Evolutionary conservation across 2,888 invertebrate species (phyloP), one percentile per base, ranked within the genome.

Genomic region (Priocnemis perturbator): DNA sequence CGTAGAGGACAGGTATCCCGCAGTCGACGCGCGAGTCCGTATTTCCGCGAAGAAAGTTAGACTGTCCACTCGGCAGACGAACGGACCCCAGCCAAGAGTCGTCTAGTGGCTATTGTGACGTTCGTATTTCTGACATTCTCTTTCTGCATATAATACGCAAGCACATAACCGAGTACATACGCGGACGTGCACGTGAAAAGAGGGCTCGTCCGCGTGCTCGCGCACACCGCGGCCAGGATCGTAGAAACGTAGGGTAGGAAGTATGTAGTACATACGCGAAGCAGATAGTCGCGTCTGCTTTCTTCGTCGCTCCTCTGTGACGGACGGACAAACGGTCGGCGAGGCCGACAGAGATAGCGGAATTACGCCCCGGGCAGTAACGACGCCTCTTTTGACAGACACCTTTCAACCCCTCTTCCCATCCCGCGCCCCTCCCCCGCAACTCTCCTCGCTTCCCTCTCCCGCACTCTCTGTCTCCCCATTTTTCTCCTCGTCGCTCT

Each of bases 341-440:
- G 58, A 58, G 61, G 61, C 73, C 50, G 79, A 73, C 72, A 64
- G 76, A 80, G 83, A 85, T 81, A 82, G 78, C 71, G 74, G 76
- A 82, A 84, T 83, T 82, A 81, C 83, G 77, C 76, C 76, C 69
- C 71, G 61, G 70, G 73, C 67, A 59, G 71, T 73, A 79, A 82
- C 77, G 78, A 78, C 76, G 76, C 74, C 75, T 78, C 79, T 73
- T 76, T 75, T 64, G 74, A 78, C 79, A 74, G 69, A 76, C 58
- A 45, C 72, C 67, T 62, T 37, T 64, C 69, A 59, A 60, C 52
- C 47, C 60, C 71, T 59, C 26, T 26, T 26, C 26, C 26, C 26
- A 2, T 26, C 3, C 5, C 26, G 26, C 26, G 5, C 26, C 26
- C 26, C 26, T 2, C 26, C 26, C 2, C 5, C 26, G 26, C 26